Evolutionary conservation across 2,888 invertebrate species (phyloP), one percentile per base, ranked within the genome.

Genomic region (Aphrophora alni): DNA sequence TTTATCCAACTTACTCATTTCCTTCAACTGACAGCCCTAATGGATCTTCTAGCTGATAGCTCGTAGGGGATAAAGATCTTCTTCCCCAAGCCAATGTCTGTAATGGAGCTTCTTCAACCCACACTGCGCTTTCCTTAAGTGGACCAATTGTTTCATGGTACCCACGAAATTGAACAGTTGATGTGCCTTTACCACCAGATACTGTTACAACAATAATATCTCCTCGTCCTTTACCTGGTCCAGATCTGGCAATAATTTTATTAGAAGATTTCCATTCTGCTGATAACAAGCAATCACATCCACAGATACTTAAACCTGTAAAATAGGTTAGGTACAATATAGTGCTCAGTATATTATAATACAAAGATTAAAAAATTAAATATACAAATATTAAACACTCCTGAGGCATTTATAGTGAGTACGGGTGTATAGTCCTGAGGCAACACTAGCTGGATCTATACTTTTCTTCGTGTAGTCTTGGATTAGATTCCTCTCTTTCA

Each of bases 241-340:
- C 98, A 5, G 98, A 96, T 80, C 99, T 93, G 0, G 98, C 98
- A 76, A 98, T 94, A 83, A 99, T 98, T 90, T 99, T 99, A 87
- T 98, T 99, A 38, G 95, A 92, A 0, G 98, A 97, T 87, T 98
- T 97, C 99, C 99, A 99, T 91, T 99, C 98, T 0, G 98, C 97
- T 17, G 98, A 96, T 79, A 99, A 89, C 38, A 97, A 89, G 87
- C 99, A 99, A 87, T 99, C 98, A 84, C 96, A 95, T 0, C 97
- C 98, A 89, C 99, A 99, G 86, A 99, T 98, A 86, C 94, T 95
- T 10, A 99, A 89, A 78, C 97, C 98, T 97, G 85, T n/a, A 86
- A 86, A 83, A 82, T 26, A 69, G 8, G n/a, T n/a, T n/a, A n/a
- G n/a, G n/a, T n/a, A 51, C n/a, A n/a, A n/a, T n/a, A n/a, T 4